These are phyloP conservation scores for Macropodus opercularis DNA, from an alignment of 2,797 vertebrate genomes.

Conservation along the genomic window DNA sequence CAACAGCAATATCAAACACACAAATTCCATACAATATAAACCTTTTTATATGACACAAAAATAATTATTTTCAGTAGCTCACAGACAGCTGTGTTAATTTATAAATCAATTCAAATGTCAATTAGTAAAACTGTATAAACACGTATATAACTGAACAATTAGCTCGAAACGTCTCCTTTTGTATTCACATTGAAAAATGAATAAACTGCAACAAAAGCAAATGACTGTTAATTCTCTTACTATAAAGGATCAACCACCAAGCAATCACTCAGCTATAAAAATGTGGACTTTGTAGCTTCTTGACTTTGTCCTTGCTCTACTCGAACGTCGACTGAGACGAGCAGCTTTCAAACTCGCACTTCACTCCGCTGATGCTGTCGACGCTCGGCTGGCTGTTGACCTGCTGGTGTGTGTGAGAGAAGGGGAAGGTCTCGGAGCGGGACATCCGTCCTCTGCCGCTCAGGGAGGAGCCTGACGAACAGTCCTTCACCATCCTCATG, in stretches of 20 bases:
- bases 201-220: constrained; percentile 43
- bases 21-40: constrained; percentile 50
- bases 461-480: constrained; percentile 59
- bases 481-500: constrained; percentile 81
- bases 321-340: constrained; percentile 64
- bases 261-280: constrained; percentile 18
- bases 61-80: constrained; percentile 36
- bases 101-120: constrained; percentile 35
- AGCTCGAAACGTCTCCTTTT: constrained; percentile 8
- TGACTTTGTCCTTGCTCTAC: constrained; percentile 32
- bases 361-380: constrained; percentile 84
- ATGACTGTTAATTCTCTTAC: constrained; percentile 15
- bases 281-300: constrained; percentile 3
- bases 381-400: constrained; percentile 83
- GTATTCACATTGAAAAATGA: constrained; percentile 28
- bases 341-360: constrained; percentile 83
- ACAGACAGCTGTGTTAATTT: constrained; percentile 33
- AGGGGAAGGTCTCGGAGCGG: constrained; percentile 83
- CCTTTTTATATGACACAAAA: constrained; percentile 36
- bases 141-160: constrained; percentile 28
- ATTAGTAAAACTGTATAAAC: constrained; percentile 32
- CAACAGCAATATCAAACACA: constrained; percentile 61
- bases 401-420: constrained; percentile 78
- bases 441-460: constrained; percentile 75
- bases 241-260: constrained; percentile 21